Base-by-base conservation (phyloP, 2,888 invertebrate species). In the Calameuta idolon region DNA sequence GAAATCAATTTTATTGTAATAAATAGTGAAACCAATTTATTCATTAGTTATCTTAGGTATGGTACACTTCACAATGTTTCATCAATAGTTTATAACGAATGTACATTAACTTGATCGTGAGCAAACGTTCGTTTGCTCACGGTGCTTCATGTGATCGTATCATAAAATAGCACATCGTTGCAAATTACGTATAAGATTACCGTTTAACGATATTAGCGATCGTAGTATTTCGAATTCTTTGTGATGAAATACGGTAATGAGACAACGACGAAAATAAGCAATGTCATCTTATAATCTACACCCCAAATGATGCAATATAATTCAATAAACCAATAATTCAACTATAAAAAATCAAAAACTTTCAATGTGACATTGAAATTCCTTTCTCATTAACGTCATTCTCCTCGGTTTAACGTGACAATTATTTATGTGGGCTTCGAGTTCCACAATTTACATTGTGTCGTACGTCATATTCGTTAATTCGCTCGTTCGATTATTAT, bases 21-120 rank as follows among this genome's bases (percentile, higher is more conserved):
- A 86, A 88, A 88, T 87, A 87, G 84, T 85, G 81, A 85, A 85
- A 83, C 81, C 83, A 86, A 84, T 79, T 85, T 81, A 81, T 85
- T 87, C 87, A 86, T 87, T 34, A 74, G 75, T 79, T 78, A 77
- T 80, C 79, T 79, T 79, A 75, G 73, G 78, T 83, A 83, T 83
- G 76, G 79, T 83, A 83, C 83, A 82, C 77, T 77, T 75, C 76
- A 77, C 71, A 77, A 81, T 78, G 55, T 76, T 80, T 75, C 69
- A 79, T 78, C 74, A 78, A 82, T 78, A 80, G 76, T 82, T 69
- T 77, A 78, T 82, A 78, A 79, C 75, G 34, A 81, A 83, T 82
- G 80, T 80, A 82, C 82, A 80, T 55, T 55, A 55, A 55, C 9
- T 15, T 23, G 55, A 55, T 78, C 76, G 75, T 33, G 34, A 69